Conservation (phyloP, 2,797 vertebrate genomes). For the Cyprinodon diabolis region DNA sequence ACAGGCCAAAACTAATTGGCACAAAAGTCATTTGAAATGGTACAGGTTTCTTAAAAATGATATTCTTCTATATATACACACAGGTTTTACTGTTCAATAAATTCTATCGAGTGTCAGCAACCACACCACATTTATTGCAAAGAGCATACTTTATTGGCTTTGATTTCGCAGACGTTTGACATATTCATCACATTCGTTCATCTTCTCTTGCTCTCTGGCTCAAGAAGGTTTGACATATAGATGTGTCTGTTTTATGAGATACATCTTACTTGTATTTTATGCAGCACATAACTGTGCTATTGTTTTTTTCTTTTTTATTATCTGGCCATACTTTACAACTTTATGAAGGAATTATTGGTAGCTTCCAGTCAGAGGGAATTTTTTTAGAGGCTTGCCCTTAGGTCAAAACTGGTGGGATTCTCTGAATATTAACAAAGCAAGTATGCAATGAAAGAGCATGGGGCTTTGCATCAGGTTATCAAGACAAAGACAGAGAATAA, state of each 20-base stretch:
- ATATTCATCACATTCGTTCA: slow-evolving; percentile 13
- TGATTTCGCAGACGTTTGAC: slow-evolving; percentile 22
- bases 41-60: too few species aligned
- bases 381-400: slow-evolving; percentile 45
- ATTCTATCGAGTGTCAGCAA: slow-evolving; percentile 24
- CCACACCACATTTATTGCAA: slow-evolving; percentile 32
- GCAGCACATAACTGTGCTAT: neutral
- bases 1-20: too few species aligned
- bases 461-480: slow-evolving; percentile 29
- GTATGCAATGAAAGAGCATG: slow-evolving; percentile 21
- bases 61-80: neutral
- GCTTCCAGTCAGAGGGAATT: slow-evolving; percentile 62
- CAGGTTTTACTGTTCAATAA: slow-evolving; percentile 42
- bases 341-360: slow-evolving; percentile 51
- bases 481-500: slow-evolving; percentile 23
- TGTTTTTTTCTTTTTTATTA: slow-evolving; percentile 29
- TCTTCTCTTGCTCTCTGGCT: slow-evolving; percentile 11
- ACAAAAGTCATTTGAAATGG: too few species aligned
- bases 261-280: slow-evolving; percentile 15
- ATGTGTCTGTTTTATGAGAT: slow-evolving; percentile 8
- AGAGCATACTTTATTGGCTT: slow-evolving; percentile 32
- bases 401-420: slow-evolving; percentile 52
- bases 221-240: slow-evolving; percentile 5
- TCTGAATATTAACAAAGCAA: slow-evolving; percentile 61
- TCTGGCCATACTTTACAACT: slow-evolving; percentile 37